phyloP scores from a whole-genome alignment of 2,113 vertebrate genomes.

The Forbesichthys papilliferus region DNA sequence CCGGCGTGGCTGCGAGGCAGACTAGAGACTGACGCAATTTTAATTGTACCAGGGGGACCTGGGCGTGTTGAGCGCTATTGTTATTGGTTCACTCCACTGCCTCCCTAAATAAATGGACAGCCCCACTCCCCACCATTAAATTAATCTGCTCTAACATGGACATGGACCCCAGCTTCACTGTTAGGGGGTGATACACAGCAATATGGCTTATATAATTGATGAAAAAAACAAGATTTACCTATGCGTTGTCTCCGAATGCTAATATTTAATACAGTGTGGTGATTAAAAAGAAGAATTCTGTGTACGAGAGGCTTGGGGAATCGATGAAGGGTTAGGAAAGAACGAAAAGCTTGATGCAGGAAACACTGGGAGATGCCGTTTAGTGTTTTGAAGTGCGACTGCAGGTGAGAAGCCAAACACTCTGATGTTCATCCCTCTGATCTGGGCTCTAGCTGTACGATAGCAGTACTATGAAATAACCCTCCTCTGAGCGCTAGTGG shows the following conservation, averaged over 20 bases:
- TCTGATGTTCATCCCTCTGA: constrained; percentile 36
- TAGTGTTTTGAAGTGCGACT: constrained; percentile 8
- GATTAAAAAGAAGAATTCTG: not conserved
- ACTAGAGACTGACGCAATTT: constrained; percentile 76
- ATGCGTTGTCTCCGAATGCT: not conserved
- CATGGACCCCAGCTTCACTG: constrained; percentile 1
- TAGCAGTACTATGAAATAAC: constrained; percentile 35
- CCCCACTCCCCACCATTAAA: constrained; percentile 22
- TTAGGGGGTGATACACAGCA: constrained; percentile 27
- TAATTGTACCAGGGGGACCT: constrained; percentile 77
- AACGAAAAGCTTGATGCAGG: constrained; percentile 8
- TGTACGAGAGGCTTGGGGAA: constrained; percentile 22
- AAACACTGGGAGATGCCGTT: not conserved
- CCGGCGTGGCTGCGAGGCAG: constrained; percentile 76
- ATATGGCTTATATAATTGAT: constrained; percentile 15
- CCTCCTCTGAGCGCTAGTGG: constrained; percentile 32
- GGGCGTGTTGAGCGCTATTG: not conserved
- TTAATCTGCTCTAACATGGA: constrained; percentile 12
- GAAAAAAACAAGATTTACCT: constrained; percentile 35
- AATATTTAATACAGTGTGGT: not conserved
- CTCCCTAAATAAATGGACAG: constrained; percentile 25
- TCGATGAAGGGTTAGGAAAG: constrained; percentile 25
- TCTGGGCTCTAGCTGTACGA: constrained; percentile 39
- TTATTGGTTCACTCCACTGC: constrained; percentile 40
- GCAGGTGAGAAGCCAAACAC: constrained; percentile 45